Base-by-base conservation (phyloP, 2,888 invertebrate species). In the Petrolisthes cinctipes region DNA sequence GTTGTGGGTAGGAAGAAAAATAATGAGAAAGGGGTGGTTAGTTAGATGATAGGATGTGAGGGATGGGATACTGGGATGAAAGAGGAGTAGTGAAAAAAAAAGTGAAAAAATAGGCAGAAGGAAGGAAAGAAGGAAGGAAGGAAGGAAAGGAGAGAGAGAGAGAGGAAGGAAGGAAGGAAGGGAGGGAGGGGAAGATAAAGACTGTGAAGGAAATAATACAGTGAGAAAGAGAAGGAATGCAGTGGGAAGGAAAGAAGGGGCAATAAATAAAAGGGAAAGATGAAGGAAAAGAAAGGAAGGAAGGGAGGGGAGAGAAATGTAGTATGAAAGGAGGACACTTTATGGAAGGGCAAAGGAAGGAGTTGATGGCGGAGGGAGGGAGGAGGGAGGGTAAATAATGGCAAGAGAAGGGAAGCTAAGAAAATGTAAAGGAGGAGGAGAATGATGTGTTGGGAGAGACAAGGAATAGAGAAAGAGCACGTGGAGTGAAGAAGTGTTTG, bases 71-170 rank as follows among this genome's bases (percentile, higher is more conserved):
- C 57, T 11, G 53, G 79, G 20, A 17, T 56, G 78, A 51, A 78
- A 78, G n/a, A 53, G 54, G 53, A 3, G 3, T 9, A 54, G 6
- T 53, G 78, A 17, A n/a, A 54, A 53, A 78, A 53, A 51, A 53
- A 6, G 53, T 51, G 78, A 78, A 17, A n/a, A 11, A 6, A n/a
- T 17, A 11, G 51, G 51, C 20, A 66, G 73, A 53, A 11, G 73
- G 61, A 76, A 57, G 56, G 83, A 83, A 56, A 83, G 75, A 54
- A 11, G 57, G 53, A 68, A n/a, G 53, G 23, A 66, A 53, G 20
- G 73, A 11, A 83, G 11, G 9, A 23, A 83, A 56, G 54, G 54
- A 83, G 56, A 83, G 83, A 83, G 56, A 71, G 73, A 73, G 56
- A 73, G n/a, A 54, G 23, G 37, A 23, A 54, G 83, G 37, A 54